phyloP scores from a whole-genome alignment of 2,888 invertebrate genomes.

The Eupsilia transversa region DNA sequence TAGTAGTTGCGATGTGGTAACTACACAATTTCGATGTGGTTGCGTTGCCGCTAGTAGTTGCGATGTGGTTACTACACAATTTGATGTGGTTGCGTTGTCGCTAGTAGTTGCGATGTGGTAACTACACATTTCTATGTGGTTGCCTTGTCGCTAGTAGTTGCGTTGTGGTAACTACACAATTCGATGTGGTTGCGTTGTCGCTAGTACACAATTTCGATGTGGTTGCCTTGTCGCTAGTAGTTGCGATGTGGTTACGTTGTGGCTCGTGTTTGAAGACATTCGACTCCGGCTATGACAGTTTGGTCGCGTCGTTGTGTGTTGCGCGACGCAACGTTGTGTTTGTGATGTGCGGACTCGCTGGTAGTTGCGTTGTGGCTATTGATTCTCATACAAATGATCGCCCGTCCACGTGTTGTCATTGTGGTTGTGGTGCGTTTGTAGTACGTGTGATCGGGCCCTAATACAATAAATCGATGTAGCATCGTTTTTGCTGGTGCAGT shows the following conservation, averaged over 20 bases:
- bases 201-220: no score
- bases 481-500: constrained; percentile 70
- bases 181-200: no score
- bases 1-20: not conserved
- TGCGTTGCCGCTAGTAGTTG: not conserved
- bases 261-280: not conserved
- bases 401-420: not conserved
- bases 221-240: no score
- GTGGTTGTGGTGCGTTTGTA: not conserved
- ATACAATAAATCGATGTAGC: constrained; percentile 65
- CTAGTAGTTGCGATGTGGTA: no score
- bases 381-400: not conserved
- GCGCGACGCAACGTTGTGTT: no score
- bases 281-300: no score
- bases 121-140: no score
- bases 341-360: not conserved
- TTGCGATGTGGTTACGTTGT: not conserved
- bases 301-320: no score
- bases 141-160: no score
- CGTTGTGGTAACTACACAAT: no score
- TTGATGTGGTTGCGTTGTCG: no score
- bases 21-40: not conserved
- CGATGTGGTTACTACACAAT: no score
- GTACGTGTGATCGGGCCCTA: not conserved
- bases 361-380: not conserved